Evolutionary conservation across 2,113 vertebrate species (phyloP), one percentile per base, ranked within the genome.

Genomic region (Dicentrarchus labrax): DNA sequence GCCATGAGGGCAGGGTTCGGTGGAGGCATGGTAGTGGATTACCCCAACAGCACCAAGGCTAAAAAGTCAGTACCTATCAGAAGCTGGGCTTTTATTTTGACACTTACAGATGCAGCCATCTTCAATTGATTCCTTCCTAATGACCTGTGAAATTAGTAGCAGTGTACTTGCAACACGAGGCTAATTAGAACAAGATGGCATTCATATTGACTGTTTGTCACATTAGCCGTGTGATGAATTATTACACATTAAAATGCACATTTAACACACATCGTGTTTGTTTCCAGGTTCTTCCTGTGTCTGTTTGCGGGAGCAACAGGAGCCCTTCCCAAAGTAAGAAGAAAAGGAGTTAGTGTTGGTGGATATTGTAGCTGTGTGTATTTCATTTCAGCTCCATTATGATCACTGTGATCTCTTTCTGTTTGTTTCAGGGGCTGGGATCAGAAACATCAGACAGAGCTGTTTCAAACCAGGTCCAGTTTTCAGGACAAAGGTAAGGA

Each of bases 1-100:
- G 98, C 98, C 47, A 99, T 97, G 93, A 97, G 87, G 88, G 98
- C 98, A 1, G 98, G 98, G 54, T 99, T 99, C 90, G 97, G 96
- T 0, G 98, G 98, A 1, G 98, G 98, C 1, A 96, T 99, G 96
- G 98, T 99, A 81, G 96, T 99, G n/a, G 98, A 99, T 92, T 99
- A 97, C 75, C 98, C 98, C 83, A 99, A 99, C 96, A 99, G 98
- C 2, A 90, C 95, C 91, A 99, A 97, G 90, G 98, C 98, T 5
- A 99, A 99, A 91, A 99, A 99, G 98, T 99, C 75, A 96, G 96
- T 95, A 54, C 6, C 71, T 41, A 0, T n/a, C 22, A 22, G 68
- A 60, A 19, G 12, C 4, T 6, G 41, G 12, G 30, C 30, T 72
- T 88, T 82, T 81, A 74, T 74, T 86, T 78, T 87, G 39, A 82